Evolutionary conservation across 1,140 invertebrate genomes (phyloP), one percentile per base, ranked within the genome.

Genomic region (Dryas iulia): DNA sequence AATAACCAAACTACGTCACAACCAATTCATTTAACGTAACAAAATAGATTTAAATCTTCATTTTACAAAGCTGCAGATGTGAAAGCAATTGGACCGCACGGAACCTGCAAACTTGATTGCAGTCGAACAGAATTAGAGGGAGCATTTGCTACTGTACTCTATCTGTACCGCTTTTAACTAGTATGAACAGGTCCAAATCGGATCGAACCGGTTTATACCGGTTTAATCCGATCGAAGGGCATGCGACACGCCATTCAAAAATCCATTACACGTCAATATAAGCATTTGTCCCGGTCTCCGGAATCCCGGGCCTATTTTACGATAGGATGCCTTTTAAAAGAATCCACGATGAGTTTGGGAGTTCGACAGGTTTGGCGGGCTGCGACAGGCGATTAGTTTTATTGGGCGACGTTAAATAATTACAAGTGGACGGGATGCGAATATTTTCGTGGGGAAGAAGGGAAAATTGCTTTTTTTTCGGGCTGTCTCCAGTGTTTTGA

Each of bases 241-340:
- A 64, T 73, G 72, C 77, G 76, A 83, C 69, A 79, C 54, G 77
- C 81, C 65, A 74, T 83, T 85, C 80, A 83, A 84, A 80, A 84
- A 84, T 76, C 82, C 69, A 86, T 86, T 86, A 81, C 82, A 78
- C 82, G 82, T 84, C 82, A 83, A 84, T 84, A 82, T 83, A 74
- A 77, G 74, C 81, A 82, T 81, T 80, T 71, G 69, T 71, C 77
- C 23, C 26, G 28, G 60, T 26, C 64, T 66, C 62, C 56, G 57
- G 71, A 66, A 66, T 72, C 52, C 69, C 14, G 64, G 14, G 53
- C 69, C 64, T 59, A 66, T 66, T 63, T 68, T 67, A 60, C 65
- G 60, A 67, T 47, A 72, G 53, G 59, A 56, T 68, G 72, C 54
- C 62, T 58, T 62, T 65, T 65, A 73, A 63, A 64, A 68, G 53